These are phyloP conservation scores for Rotaria macrura DNA, from an alignment of 2,888 invertebrate genomes.

Conservation along the genomic window DNA sequence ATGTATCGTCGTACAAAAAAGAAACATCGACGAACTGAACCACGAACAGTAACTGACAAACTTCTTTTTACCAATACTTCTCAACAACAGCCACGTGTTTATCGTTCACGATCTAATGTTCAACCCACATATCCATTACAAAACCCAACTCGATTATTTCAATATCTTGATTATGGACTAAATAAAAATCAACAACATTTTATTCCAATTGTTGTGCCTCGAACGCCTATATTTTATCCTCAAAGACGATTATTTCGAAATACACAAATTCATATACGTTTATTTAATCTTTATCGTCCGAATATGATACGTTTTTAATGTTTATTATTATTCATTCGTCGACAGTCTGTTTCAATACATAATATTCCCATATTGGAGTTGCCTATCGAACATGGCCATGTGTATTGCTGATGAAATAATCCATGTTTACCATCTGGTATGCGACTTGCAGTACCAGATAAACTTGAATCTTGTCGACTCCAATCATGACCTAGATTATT, in stretches of 20 bases:
- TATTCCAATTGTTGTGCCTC: background rate
- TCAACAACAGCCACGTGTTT: background rate
- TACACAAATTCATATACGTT: background rate
- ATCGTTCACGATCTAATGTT: background rate
- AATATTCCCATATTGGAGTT: background rate
- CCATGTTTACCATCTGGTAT: background rate
- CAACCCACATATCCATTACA: background rate
- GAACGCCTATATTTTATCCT: background rate
- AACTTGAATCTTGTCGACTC: background rate
- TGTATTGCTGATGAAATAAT: background rate
- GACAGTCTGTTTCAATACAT: slow-evolving; percentile 16
- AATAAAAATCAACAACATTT: background rate
- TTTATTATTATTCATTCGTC: background rate
- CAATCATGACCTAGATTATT: background rate
- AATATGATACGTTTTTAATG: background rate
- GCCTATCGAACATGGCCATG: background rate
- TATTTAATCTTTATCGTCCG: background rate
- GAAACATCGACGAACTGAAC: background rate
- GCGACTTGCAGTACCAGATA: background rate
- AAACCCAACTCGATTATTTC: background rate
- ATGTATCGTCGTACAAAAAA: background rate
- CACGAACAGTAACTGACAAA: background rate
- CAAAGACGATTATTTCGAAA: background rate
- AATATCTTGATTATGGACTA: background rate
- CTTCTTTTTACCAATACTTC: background rate